Evolutionary conservation across 92 coral and sea anemone genomes (phyloP).

Genomic region (Epizoanthus ramosus): DNA sequence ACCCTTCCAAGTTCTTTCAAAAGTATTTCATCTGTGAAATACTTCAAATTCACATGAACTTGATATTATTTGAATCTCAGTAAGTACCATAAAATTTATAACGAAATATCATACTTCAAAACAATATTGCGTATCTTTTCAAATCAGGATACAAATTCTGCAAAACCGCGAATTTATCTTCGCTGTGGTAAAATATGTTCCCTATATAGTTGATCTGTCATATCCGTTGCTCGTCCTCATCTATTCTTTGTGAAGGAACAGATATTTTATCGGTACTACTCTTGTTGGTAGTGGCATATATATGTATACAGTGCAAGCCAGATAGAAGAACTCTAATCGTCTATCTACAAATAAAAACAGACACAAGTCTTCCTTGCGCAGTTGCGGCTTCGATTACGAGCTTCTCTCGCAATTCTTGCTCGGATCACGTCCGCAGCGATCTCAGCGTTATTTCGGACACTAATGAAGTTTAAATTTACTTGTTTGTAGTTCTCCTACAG

Average conservation of each 20-base stretch:
- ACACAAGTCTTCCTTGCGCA: too few species aligned
- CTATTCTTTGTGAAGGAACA: background rate
- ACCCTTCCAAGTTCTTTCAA: background rate
- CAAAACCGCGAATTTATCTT: background rate
- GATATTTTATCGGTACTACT: background rate
- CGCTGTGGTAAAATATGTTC: background rate
- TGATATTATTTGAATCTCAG: background rate
- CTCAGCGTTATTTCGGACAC: background rate
- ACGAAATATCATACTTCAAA: background rate
- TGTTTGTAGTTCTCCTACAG: conserved; percentile 30
- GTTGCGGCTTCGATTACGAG: background rate
- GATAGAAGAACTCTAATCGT: background rate
- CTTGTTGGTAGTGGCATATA: background rate
- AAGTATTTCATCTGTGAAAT: background rate
- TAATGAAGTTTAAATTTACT: conserved; percentile 7
- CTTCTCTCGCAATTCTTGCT: conserved; percentile 1
- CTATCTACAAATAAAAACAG: conserved; percentile 10
- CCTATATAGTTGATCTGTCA: conserved; percentile 10
- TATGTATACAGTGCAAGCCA: background rate
- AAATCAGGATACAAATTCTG: background rate
- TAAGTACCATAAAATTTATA: background rate
- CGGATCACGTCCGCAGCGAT: conserved; percentile 1
- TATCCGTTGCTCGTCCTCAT: background rate
- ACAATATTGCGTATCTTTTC: background rate
- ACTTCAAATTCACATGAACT: background rate